These are phyloP conservation scores for Aspidapion aeneum DNA, from an alignment of 2,888 invertebrate species.

Conservation along the genomic window DNA sequence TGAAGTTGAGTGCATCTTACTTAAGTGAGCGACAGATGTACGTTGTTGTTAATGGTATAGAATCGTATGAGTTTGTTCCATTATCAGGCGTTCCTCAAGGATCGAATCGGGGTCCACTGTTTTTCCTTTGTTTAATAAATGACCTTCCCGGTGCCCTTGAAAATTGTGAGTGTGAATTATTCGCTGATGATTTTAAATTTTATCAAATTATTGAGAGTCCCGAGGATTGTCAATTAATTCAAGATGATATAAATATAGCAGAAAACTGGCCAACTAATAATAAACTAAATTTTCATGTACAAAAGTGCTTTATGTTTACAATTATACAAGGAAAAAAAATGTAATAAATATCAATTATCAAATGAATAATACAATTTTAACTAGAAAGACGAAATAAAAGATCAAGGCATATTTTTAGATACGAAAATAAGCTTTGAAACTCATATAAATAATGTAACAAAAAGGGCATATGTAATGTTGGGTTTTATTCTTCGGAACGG, in stretches of 20 bases:
- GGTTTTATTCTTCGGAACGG: too few relatives aligned
- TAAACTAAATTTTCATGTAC: background rate
- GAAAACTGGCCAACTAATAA: background rate
- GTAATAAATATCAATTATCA: background rate
- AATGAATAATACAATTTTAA: background rate
- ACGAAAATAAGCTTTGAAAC: background rate
- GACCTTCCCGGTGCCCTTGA: too few relatives aligned
- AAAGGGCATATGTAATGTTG: too few relatives aligned
- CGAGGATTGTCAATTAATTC: background rate
- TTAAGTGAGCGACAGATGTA: background rate
- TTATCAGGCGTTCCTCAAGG: conserved; percentile 1
- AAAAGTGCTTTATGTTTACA: too few relatives aligned
- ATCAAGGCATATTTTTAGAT: background rate
- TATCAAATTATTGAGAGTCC: background rate
- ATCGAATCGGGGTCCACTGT: background rate
- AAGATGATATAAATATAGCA: background rate
- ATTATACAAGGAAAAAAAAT: background rate
- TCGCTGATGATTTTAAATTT: too few relatives aligned
- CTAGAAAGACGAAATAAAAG: background rate
- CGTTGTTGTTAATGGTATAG: background rate
- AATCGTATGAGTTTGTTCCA: conserved; percentile 2
- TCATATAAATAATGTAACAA: too few relatives aligned
- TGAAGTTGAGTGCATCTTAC: background rate
- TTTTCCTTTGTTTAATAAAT: background rate
- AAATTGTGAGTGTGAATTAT: too few relatives aligned